These are phyloP conservation scores for Cheirogaleus medius DNA, from an alignment of 2,113 vertebrate species.

Conservation along the genomic window DNA sequence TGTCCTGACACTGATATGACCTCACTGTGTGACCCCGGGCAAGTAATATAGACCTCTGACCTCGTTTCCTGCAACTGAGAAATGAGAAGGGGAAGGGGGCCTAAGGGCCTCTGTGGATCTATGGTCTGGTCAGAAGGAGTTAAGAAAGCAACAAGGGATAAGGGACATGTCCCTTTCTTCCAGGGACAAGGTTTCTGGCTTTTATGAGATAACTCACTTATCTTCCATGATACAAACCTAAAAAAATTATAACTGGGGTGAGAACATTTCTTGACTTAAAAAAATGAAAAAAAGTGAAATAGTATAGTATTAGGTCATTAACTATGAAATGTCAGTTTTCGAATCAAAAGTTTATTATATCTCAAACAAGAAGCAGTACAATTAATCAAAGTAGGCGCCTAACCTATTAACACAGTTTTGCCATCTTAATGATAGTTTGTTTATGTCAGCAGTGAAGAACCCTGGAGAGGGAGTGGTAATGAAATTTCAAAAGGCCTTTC, in stretches of 20 bases:
- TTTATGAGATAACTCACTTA: not conserved
- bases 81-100: not conserved
- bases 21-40: rapidly evolving
- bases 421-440: too few species aligned
- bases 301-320: too few species aligned
- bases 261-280: not conserved
- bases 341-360: too few species aligned
- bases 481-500: too few species aligned
- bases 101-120: not conserved
- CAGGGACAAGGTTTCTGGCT: not conserved
- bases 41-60: not conserved
- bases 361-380: too few species aligned
- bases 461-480: too few species aligned
- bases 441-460: too few species aligned
- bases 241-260: not conserved
- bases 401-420: too few species aligned
- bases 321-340: too few species aligned
- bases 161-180: not conserved
- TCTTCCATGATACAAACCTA: not conserved
- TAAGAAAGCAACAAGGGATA: rapidly evolving
- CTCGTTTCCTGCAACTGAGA: not conserved
- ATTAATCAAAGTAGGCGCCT: too few species aligned
- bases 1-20: rapidly evolving
- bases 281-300: not conserved
- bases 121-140: not conserved